Evolutionary conservation across 92 coral and sea anemone species (phyloP).

Genomic region (Porites lobata): DNA sequence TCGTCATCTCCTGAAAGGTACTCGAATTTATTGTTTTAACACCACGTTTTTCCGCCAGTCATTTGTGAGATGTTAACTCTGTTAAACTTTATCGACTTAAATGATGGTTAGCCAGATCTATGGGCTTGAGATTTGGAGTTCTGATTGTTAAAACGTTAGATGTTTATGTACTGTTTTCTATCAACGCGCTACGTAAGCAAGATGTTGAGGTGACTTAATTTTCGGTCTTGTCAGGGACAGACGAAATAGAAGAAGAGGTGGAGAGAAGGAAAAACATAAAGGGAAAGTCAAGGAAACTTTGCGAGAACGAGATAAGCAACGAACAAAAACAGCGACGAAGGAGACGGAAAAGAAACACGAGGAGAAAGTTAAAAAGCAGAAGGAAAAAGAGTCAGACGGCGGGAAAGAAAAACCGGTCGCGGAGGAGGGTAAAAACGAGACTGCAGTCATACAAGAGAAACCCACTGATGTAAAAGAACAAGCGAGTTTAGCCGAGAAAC

Average conservation of each 20-base stretch:
- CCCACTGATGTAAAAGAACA: conserved; percentile 25
- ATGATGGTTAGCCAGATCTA: too few species aligned
- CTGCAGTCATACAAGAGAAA: conserved; percentile 40
- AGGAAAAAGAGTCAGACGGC: conserved; percentile 58
- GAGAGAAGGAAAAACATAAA: conserved; percentile 56
- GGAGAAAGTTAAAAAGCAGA: conserved; percentile 65
- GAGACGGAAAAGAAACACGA: conserved; percentile 50
- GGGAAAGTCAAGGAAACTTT: conserved; percentile 48
- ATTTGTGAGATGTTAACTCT: too few species aligned
- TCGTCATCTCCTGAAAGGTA: conserved; percentile 93
- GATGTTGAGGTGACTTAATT: neutral
- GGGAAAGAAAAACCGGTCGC: conserved; percentile 33
- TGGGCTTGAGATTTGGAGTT: too few species aligned
- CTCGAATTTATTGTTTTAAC: neutral
- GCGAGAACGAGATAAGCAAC: conserved; percentile 70
- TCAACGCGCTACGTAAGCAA: neutral
- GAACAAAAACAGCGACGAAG: conserved; percentile 51
- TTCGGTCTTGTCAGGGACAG: conserved; percentile 52
- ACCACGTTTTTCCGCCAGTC: neutral
- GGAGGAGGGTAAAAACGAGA: conserved; percentile 35
- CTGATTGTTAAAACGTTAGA: too few species aligned
- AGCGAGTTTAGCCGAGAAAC: conserved; percentile 27
- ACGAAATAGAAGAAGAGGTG: conserved; percentile 59
- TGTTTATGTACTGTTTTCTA: neutral
- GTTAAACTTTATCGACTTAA: too few species aligned